Evolutionary conservation across 2,888 invertebrate genomes (phyloP).

Genomic region (Aleiodes testaceus): DNA sequence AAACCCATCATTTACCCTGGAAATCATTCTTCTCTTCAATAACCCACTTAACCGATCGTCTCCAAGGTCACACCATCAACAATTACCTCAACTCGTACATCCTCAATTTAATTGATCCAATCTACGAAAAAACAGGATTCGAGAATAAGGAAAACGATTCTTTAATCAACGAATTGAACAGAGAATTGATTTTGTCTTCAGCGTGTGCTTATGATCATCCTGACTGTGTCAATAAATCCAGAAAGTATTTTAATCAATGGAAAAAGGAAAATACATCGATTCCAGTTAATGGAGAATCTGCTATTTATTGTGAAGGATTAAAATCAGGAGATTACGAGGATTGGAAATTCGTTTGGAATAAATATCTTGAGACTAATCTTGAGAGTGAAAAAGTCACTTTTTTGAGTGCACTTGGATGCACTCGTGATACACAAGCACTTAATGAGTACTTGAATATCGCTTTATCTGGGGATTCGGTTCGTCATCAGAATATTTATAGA

Average conservation of each 20-base stretch:
- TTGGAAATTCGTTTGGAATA: conserved; percentile 80
- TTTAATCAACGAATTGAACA: conserved; percentile 77
- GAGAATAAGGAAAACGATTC: conserved; percentile 73
- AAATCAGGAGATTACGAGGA: conserved; percentile 78
- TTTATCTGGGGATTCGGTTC: conserved; percentile 49
- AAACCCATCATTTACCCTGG: conserved; percentile 87
- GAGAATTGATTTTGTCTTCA: conserved; percentile 78
- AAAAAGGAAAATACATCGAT: conserved; percentile 60
- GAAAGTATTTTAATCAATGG: conserved; percentile 67
- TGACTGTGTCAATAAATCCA: conserved; percentile 76
- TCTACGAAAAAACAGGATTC: conserved; percentile 75
- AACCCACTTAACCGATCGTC: conserved; percentile 65
- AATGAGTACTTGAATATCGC: no score
- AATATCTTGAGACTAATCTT: conserved; percentile 77
- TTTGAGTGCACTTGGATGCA: conserved; percentile 65
- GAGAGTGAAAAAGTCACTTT: conserved; percentile 75
- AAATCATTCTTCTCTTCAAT: conserved; percentile 73
- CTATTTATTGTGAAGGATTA: conserved; percentile 86
- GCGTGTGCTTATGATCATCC: conserved; percentile 79
- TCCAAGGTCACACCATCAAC: conserved; percentile 48
- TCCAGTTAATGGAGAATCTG: conserved; percentile 79
- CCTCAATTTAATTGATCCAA: conserved; percentile 72
- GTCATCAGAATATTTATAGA: conserved; percentile 68
- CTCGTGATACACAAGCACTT: no score
- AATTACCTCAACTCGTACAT: conserved; percentile 61